Conservation (phyloP, 2,888 invertebrate species). For the Apocheima hispidaria region DNA sequence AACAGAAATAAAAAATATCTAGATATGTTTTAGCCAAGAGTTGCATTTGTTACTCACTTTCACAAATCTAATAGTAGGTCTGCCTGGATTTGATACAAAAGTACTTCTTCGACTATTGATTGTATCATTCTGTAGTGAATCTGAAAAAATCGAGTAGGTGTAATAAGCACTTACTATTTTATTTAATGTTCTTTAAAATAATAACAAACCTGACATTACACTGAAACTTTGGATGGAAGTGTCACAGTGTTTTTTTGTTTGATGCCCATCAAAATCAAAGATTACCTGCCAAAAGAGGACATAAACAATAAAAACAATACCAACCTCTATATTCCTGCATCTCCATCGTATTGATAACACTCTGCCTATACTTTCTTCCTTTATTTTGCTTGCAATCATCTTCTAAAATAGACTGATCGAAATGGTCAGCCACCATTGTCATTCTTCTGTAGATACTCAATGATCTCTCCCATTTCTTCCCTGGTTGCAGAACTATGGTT, state of each 20-base stretch:
- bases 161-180: neutral
- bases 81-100: constrained; percentile 74
- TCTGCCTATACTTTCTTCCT: constrained; percentile 85
- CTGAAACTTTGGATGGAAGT: constrained; percentile 81
- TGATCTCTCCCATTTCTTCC: constrained; percentile 90
- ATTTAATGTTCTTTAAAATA: constrained; percentile 46
- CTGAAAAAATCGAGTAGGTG: constrained; percentile 54
- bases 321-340: constrained; percentile 79
- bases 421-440: constrained; percentile 72
- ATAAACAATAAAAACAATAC: constrained; percentile 29
- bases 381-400: constrained; percentile 70
- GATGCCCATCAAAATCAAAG: constrained; percentile 11
- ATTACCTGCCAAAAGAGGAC: constrained; percentile 42
- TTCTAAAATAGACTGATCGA: constrained; percentile 73
- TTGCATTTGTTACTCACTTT: constrained; percentile 62
- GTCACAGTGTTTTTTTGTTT: constrained; percentile 60
- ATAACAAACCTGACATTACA: constrained; percentile 82
- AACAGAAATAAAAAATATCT: neutral
- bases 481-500: constrained; percentile 85
- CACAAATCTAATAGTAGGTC: constrained; percentile 75
- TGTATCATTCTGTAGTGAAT: constrained; percentile 81
- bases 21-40: neutral
- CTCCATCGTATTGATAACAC: constrained; percentile 81
- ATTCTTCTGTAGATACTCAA: constrained; percentile 85
- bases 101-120: constrained; percentile 77